A percentile compares a stretch with the other conserved stretches of the same genome.
These are phyloP conservation scores for Oryzias sinensis DNA, from an alignment of 2,797 vertebrate genomes.

Conservation along the genomic window DNA sequence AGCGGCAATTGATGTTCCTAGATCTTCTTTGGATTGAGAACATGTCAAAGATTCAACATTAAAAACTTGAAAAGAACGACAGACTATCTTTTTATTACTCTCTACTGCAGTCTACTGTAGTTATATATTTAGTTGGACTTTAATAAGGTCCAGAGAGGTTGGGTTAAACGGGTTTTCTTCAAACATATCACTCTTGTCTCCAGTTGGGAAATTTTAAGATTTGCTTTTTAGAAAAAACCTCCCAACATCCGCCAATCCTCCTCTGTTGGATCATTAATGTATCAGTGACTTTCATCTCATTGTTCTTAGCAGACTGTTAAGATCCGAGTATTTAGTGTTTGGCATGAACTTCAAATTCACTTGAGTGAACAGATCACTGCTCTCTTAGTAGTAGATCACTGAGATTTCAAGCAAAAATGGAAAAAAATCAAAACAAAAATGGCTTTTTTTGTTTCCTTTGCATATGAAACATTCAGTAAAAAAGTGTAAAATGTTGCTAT, in stretches of 20 bases:
- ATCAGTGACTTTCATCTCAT: too few relatives aligned
- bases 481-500: neutral
- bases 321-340: too few relatives aligned
- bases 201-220: neutral
- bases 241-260: too few relatives aligned
- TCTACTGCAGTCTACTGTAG: conserved; percentile 2
- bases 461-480: conserved; percentile 2
- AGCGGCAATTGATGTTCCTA: conserved; percentile 3
- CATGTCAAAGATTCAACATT: conserved; percentile 6
- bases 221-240: neutral
- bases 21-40: neutral
- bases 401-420: too few relatives aligned
- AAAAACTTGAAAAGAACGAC: conserved; percentile 4
- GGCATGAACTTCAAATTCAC: too few relatives aligned
- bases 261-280: too few relatives aligned
- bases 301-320: too few relatives aligned
- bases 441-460: too few relatives aligned
- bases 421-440: too few relatives aligned
- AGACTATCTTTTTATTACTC: neutral
- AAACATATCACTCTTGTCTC: conserved; percentile 11
- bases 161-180: neutral
- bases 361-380: too few relatives aligned
- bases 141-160: too few relatives aligned
- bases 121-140: neutral
- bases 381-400: too few relatives aligned